A percentile compares a stretch with the other conserved stretches of the same genome.
These are phyloP conservation scores for Pandemis corylana DNA, from an alignment of 2,888 invertebrate genomes.

Conservation along the genomic window DNA sequence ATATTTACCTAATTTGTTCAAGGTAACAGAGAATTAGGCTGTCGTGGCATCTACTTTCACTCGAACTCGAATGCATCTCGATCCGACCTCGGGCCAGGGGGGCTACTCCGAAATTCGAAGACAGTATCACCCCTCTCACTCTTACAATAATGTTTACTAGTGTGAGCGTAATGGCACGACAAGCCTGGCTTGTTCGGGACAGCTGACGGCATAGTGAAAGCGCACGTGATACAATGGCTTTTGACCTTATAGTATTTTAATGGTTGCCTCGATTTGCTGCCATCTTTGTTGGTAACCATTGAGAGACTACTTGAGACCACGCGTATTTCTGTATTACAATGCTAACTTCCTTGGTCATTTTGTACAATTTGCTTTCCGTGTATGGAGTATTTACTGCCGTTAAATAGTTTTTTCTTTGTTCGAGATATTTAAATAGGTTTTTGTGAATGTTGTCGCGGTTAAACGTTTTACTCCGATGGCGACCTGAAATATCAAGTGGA, in stretches of 20 bases:
- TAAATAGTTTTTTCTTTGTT: neutral
- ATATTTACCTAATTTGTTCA: slow-evolving; percentile 32
- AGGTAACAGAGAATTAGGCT: slow-evolving; percentile 43
- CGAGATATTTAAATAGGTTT: neutral
- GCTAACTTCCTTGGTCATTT: slow-evolving; percentile 17
- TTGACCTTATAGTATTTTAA: slow-evolving; percentile 32
- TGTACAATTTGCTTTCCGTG: slow-evolving; percentile 7
- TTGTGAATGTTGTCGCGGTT: no score
- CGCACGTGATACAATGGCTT: slow-evolving; percentile 37
- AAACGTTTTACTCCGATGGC: no score
- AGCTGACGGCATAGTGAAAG: slow-evolving; percentile 39
- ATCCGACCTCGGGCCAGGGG: slow-evolving; percentile 55
- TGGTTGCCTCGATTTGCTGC: slow-evolving; percentile 31
- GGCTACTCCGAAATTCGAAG: neutral
- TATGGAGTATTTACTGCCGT: slow-evolving; percentile 2
- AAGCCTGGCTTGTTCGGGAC: slow-evolving; percentile 21
- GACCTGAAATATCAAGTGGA: no score
- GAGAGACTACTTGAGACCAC: neutral
- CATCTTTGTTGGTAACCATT: slow-evolving; percentile 9
- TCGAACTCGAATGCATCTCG: slow-evolving; percentile 54
- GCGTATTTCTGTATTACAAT: slow-evolving; percentile 12
- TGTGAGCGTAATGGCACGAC: no score
- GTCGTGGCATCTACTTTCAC: slow-evolving; percentile 54
- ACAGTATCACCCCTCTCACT: neutral
- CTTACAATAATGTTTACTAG: no score